These are phyloP conservation scores for Protodeltote pygarga DNA, from an alignment of 2,888 invertebrate species.

Conservation along the genomic window DNA sequence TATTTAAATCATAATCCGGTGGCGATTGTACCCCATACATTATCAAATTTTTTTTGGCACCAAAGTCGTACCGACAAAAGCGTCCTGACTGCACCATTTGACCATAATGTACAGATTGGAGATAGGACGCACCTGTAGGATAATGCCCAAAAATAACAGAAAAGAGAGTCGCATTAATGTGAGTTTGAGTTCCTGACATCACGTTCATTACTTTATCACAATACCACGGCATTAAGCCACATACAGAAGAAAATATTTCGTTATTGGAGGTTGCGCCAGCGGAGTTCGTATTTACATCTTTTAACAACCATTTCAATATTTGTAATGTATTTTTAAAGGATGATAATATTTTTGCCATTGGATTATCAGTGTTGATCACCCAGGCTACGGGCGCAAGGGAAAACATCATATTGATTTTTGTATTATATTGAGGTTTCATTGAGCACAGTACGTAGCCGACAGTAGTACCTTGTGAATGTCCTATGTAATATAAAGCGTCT, in stretches of 20 bases:
- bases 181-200: slow-evolving; percentile 60
- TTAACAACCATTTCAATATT: slow-evolving; percentile 55
- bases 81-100: slow-evolving; percentile 67
- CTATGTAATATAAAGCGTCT: slow-evolving; percentile 88
- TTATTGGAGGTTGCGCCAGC: slow-evolving; percentile 61
- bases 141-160: slow-evolving; percentile 87
- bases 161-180: slow-evolving; percentile 78
- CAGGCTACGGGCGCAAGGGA: slow-evolving; percentile 88
- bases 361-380: slow-evolving; percentile 75
- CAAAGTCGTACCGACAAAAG: slow-evolving; percentile 72
- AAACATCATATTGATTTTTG: slow-evolving; percentile 84
- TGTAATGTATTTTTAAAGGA: slow-evolving; percentile 55
- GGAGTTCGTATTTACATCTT: slow-evolving; percentile 48
- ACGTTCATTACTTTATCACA: slow-evolving; percentile 63
- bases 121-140: slow-evolving; percentile 86
- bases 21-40: slow-evolving; percentile 76
- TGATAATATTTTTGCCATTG: slow-evolving; percentile 64
- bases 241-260: slow-evolving; percentile 57
- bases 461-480: slow-evolving; percentile 90
- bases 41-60: slow-evolving; percentile 54
- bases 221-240: slow-evolving; percentile 50
- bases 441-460: slow-evolving; percentile 86
- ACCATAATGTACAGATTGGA: slow-evolving; percentile 81
- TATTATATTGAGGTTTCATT: slow-evolving; percentile 84
- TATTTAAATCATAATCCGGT: slow-evolving; percentile 68